Evolutionary conservation across 2,113 vertebrate species (phyloP).

Genomic region (Hippolais icterina): DNA sequence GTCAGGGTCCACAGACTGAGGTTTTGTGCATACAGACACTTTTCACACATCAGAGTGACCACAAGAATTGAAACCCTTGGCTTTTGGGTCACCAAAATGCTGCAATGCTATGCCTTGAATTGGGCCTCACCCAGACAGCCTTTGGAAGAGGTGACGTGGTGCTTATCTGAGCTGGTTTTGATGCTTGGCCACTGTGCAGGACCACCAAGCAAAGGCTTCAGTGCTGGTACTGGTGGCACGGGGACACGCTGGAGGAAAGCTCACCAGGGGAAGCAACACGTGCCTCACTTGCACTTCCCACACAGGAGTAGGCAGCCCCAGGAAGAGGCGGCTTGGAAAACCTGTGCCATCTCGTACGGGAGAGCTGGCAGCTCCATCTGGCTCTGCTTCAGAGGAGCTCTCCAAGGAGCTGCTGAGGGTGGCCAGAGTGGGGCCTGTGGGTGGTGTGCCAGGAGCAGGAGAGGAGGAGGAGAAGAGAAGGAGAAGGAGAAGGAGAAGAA

Average conservation of each 20-base stretch:
- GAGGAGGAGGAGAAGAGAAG: background rate
- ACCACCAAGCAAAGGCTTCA: background rate
- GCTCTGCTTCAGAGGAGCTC: background rate
- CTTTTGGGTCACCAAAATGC: background rate
- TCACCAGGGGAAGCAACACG: background rate
- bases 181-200: background rate
- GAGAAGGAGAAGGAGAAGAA: too few species aligned
- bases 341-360: background rate
- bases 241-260: background rate
- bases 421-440: background rate
- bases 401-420: background rate
- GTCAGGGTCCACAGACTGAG: accelerated
- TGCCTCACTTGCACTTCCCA: background rate
- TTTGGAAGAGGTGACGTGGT: background rate
- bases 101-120: accelerated
- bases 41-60: background rate
- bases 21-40: background rate
- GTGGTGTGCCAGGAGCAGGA: background rate
- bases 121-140: background rate
- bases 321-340: conserved; percentile 8
- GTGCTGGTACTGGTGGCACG: background rate
- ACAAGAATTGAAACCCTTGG: background rate
- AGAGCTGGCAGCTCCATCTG: conserved; percentile 42
- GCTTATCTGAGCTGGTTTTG: background rate
- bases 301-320: background rate